Percentiles rank a stretch among this genome's conserved stretches.
Evolutionary conservation across 1,140 invertebrate genomes (phyloP).

Genomic region (Octopus sinensis): DNA sequence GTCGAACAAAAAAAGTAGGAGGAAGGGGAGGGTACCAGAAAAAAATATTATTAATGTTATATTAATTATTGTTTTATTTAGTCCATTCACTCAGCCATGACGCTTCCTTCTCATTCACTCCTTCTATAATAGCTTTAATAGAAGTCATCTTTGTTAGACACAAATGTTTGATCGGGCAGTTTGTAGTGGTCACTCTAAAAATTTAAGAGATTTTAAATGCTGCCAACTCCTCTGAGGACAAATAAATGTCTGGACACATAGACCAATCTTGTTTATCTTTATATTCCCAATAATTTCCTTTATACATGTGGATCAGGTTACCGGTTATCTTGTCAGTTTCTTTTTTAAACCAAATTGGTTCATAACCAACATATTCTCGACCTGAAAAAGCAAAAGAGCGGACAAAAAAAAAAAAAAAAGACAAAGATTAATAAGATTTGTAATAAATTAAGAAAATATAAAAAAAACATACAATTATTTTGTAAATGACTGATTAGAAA

Average conservation of each 20-base stretch:
- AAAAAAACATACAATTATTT: background rate
- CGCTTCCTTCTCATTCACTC: too few species aligned
- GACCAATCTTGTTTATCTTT: constrained; percentile 87
- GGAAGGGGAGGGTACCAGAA: too few species aligned
- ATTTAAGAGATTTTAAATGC: background rate
- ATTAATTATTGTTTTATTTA: too few species aligned
- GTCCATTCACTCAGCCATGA: too few species aligned
- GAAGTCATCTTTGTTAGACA: too few species aligned
- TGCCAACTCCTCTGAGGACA: background rate
- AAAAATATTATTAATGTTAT: too few species aligned
- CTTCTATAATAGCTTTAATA: too few species aligned
- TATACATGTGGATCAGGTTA: constrained; percentile 79
- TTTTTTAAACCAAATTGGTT: constrained; percentile 89
- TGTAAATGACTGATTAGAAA: too few species aligned
- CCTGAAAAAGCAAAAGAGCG: constrained; percentile 58
- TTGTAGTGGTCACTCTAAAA: background rate
- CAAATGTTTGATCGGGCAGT: background rate
- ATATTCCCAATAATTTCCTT: constrained; percentile 87
- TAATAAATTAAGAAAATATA: background rate
- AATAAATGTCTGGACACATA: constrained; percentile 85
- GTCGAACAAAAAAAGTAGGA: too few species aligned
- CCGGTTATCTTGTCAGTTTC: constrained; percentile 76
- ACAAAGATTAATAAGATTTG: background rate
- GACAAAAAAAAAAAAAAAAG: constrained; percentile 36
- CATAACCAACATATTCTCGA: constrained; percentile 71